A percentile compares a stretch with the other conserved stretches of the same genome.
Evolutionary conservation across 2,888 invertebrate species (phyloP).

Genomic region (Aethes cnicana): DNA sequence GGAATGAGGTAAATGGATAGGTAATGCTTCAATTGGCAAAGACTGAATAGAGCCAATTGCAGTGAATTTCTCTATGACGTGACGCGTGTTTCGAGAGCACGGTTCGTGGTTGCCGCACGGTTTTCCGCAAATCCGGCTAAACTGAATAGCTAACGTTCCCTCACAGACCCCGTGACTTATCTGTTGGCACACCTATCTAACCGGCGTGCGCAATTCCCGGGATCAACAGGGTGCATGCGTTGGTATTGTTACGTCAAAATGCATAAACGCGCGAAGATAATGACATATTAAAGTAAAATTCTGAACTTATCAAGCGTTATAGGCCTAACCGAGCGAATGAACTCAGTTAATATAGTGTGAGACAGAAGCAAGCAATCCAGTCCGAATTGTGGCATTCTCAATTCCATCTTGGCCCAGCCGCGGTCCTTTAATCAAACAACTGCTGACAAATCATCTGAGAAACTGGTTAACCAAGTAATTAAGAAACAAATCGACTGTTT

Average conservation of each 20-base stretch:
- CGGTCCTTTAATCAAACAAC: conserved; percentile 2
- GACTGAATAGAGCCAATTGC: conserved; percentile 49
- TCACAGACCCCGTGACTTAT: conserved; percentile 24
- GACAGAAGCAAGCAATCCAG: conserved; percentile 26
- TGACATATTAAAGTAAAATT: not conserved
- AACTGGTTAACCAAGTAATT: conserved; percentile 27
- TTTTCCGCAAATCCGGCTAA: conserved; percentile 40
- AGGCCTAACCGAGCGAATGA: conserved; percentile 48
- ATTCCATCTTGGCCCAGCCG: not conserved
- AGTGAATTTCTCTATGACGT: conserved; percentile 42
- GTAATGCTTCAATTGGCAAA: conserved; percentile 34
- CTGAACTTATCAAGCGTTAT: conserved; percentile 40
- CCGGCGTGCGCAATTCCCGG: not conserved
- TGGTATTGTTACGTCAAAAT: conserved; percentile 2
- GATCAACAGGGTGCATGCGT: conserved; percentile 1
- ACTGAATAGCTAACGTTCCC: conserved; percentile 34
- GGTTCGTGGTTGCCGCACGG: conserved; percentile 34
- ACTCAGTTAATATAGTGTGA: conserved; percentile 42
- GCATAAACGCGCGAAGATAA: conserved; percentile 6
- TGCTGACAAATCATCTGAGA: conserved; percentile 18
- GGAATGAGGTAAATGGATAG: conserved; percentile 25
- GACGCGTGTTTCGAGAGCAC: conserved; percentile 35
- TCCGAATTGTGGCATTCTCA: not conserved
- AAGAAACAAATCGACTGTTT: conserved; percentile 29
- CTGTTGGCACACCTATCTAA: conserved; percentile 21